phyloP scores from a whole-genome alignment of 2,113 vertebrate genomes.

The Microtus ochrogaster region DNA sequence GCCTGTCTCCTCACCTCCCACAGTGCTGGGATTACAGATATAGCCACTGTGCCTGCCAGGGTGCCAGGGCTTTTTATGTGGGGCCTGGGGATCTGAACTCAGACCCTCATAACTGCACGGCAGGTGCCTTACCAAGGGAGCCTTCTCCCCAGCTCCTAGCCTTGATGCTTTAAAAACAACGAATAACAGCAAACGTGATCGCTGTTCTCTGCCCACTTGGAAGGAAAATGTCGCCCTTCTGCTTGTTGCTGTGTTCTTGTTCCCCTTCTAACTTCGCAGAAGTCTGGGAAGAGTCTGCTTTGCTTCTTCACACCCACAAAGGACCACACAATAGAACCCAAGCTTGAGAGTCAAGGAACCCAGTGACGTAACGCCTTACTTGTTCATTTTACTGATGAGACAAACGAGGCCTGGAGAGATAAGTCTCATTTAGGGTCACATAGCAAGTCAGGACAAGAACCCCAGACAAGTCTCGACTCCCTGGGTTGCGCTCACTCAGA shows the following conservation, averaged over 20 bases:
- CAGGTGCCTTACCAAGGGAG: not conserved
- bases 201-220: not conserved
- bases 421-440: conserved; percentile 18
- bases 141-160: not conserved
- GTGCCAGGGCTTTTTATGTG: not conserved
- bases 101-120: not conserved
- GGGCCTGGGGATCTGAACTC: not conserved
- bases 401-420: conserved; percentile 32
- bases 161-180: not conserved
- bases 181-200: too few species aligned
- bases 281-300: not conserved
- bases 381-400: conserved; percentile 58
- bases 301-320: not conserved
- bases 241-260: not conserved
- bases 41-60: not conserved
- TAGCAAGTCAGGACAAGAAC: conserved; percentile 37
- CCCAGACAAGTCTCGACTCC: not conserved
- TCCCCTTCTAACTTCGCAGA: conserved; percentile 14
- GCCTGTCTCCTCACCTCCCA: not conserved
- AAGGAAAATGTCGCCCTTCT: not conserved
- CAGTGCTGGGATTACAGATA: not conserved
- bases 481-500: not conserved
- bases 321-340: conserved; percentile 51
- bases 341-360: conserved; percentile 36
- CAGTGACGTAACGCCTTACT: not conserved